Evolutionary conservation across 2,797 vertebrate genomes (phyloP), one percentile per base, ranked within the genome.

Genomic region (Zenarchopterus dispar): DNA sequence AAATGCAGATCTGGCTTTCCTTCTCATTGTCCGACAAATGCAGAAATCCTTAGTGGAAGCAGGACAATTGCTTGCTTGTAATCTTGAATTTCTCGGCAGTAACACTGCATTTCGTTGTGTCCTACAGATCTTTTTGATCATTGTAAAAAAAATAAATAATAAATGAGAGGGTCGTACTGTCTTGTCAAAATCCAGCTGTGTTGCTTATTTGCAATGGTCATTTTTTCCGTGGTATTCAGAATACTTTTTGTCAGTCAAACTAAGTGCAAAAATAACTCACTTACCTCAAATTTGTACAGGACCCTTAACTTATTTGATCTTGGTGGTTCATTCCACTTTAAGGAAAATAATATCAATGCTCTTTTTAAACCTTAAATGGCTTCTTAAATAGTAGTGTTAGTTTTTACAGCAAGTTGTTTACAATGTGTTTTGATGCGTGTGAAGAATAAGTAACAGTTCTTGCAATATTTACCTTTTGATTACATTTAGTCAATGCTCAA

Each of bases 31-130:
- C 19, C 26, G 8, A 23, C 22, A 41, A 43, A 46, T 45, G 47
- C 17, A 77, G 57, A 69, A 69, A 73, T 64, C 10, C 4, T 78
- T 21, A n/a, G 28, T 59, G 21, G 15, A 18, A 19, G 21, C 50
- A 23, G 68, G 63, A 85, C 84, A 83, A 88, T 56, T 62, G 65
- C n/a, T 46, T 19, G n/a, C 55, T 86, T 90, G 81, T 87, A 73
- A 21, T 24, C 2, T 48, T 62, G 44, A 65, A 66, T 80, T 39
- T 47, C 56, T 63, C 24, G 56, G 23, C 22, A 62, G 56, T 67
- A 56, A 31, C n/a, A 56, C 48, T 24, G 61, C 63, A 28, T 58
- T 77, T 44, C 26, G 6, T 63, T 80, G 53, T 67, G 23, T 61
- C 73, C 72, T 66, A 69, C 60, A 78, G 80, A 73, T 73, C 87